Base-by-base conservation (phyloP, 2,888 invertebrate genomes). In the Scrobipalpa costella region DNA sequence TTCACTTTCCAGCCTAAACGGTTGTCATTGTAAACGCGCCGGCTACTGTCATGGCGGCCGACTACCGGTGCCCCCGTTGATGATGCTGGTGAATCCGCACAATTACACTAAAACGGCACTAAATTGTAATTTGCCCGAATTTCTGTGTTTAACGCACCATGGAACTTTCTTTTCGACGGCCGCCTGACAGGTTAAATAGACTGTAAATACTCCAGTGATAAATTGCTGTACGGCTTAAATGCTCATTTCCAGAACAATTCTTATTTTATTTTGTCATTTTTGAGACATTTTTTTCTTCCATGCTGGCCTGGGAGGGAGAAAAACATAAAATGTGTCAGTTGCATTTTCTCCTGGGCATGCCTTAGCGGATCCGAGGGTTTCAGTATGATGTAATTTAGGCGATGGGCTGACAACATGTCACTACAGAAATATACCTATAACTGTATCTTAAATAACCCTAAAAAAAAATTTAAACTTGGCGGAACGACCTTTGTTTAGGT, bases 101-200 rank as follows among this genome's bases (percentile, higher is more conserved):
- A 90, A 89, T 90, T 86, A 88, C 86, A 88, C 83, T 88, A 86
- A 88, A 87, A 86, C 85, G 85, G 72, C 77, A 75, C 81, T 84
- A 84, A 88, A 84, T 80, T 81, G 85, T 84, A 84, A 87, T 90
- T 87, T 86, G 77, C 81, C 73, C 76, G 77, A 84, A 83, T 87
- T 85, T 84, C 81, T 81, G 84, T 85, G 85, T 80, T 88, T 85
- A 89, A 86, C 83, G 80, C 81, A 77, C 80, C 83, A 82, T 86
- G 79, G 80, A 79, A 85, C 88, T 90, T 90, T 89, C 89, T 87
- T 90, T 88, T 86, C 76, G 76, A 76, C 77, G 69, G 68, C 73
- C 74, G 71, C 73, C 71, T 69, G 76, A 78, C 74, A 80, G 84
- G 83, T 86, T 88, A 87, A 90, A 88, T 86, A 87, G 89, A 88